Evolutionary conservation across 1,140 invertebrate genomes (phyloP).

Genomic region (Triops cancriformis): DNA sequence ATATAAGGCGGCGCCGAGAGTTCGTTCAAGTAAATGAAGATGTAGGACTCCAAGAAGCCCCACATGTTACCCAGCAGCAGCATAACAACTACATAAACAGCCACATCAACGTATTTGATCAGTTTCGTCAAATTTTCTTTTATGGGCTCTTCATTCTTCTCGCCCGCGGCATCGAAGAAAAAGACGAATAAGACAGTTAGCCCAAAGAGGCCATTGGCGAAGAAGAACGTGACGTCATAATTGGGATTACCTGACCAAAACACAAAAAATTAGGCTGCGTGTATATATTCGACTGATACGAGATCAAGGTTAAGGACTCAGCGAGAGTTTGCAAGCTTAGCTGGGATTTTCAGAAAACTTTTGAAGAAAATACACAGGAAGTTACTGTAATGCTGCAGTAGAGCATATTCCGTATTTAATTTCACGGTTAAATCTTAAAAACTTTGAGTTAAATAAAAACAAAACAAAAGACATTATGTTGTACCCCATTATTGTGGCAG

Average conservation of each 20-base stretch:
- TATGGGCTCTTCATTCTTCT: conserved; percentile 30
- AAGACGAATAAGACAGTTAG: conserved; percentile 49
- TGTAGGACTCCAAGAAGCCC: conserved; percentile 75
- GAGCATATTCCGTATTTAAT: too few species aligned
- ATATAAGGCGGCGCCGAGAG: conserved; percentile 68
- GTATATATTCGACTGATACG: too few species aligned
- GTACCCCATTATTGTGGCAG: too few species aligned
- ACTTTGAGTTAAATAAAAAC: too few species aligned
- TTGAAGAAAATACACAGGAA: too few species aligned
- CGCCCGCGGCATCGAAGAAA: conserved; percentile 31
- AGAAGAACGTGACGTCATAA: conserved; percentile 67
- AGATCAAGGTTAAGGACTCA: too few species aligned
- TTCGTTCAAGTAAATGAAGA: conserved; percentile 73
- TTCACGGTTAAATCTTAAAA: too few species aligned
- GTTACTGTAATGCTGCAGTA: too few species aligned
- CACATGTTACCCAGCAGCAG: conserved; percentile 68
- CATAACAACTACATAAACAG: conserved; percentile 65
- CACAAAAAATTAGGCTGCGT: too few species aligned
- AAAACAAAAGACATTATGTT: too few species aligned
- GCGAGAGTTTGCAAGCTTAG: too few species aligned
- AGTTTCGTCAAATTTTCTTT: conserved; percentile 28
- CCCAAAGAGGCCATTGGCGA: conserved; percentile 57
- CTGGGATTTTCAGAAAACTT: too few species aligned
- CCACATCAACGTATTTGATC: conserved; percentile 48
- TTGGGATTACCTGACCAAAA: conserved; percentile 55